Conservation (phyloP, 2,113 vertebrate genomes). For the Cygnus atratus region DNA sequence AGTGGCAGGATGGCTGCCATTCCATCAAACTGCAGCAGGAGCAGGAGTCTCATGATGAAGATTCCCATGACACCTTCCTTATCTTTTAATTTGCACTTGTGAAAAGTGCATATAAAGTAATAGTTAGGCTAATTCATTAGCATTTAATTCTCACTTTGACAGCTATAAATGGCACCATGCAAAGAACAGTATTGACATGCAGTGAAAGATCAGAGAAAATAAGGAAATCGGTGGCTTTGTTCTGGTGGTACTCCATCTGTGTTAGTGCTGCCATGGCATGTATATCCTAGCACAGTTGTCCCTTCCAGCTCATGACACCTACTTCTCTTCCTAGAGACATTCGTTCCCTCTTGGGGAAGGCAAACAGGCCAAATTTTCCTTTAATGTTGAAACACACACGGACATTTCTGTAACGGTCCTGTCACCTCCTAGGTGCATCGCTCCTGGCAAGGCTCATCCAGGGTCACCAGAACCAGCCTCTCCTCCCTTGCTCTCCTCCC, state of each 20-base stretch:
- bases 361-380: background rate
- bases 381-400: rapidly evolving
- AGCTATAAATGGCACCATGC: background rate
- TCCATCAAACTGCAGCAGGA: background rate
- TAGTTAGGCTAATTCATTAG: too few species aligned
- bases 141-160: background rate
- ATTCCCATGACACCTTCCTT: background rate
- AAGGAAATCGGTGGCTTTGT: rapidly evolving
- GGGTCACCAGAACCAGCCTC: background rate
- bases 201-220: rapidly evolving
- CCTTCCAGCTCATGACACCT: background rate
- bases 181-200: background rate
- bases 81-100: background rate
- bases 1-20: background rate
- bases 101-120: background rate
- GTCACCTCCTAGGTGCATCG: background rate
- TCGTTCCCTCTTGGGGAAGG: too few species aligned
- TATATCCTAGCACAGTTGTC: rapidly evolving
- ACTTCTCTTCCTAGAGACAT: background rate
- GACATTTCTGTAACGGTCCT: background rate
- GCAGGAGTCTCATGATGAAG: background rate
- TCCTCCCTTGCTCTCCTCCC: background rate
- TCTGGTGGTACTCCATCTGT: too few species aligned
- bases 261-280: rapidly evolving
- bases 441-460: rapidly evolving